Evolutionary conservation across 1,140 invertebrate species (phyloP).

Genomic region (Sitophilus oryzae): DNA sequence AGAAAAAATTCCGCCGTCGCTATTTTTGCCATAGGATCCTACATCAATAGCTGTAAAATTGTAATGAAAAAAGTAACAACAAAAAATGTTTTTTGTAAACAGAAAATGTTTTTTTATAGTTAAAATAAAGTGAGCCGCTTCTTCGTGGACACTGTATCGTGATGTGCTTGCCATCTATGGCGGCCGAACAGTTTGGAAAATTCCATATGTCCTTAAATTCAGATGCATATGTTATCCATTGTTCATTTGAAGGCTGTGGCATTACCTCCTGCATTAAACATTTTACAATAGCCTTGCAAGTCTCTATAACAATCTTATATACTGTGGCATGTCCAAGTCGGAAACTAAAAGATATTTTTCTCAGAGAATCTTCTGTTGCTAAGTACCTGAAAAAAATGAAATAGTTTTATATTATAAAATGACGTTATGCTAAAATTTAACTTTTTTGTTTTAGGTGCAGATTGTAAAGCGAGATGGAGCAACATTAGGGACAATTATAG

Average conservation of each 20-base stretch:
- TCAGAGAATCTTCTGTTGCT: constrained; percentile 27
- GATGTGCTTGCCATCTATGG: constrained; percentile 11
- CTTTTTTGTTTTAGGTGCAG: no score
- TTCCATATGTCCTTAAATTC: constrained; percentile 33
- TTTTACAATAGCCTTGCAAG: constrained; percentile 27
- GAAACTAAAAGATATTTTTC: constrained; percentile 32
- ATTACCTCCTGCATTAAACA: constrained; percentile 27
- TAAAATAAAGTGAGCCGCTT: constrained; percentile 23
- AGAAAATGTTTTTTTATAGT: constrained; percentile 37
- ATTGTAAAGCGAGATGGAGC: no score
- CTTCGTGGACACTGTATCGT: not conserved
- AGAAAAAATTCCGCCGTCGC: constrained; percentile 42
- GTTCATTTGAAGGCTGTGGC: constrained; percentile 27
- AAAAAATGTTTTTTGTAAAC: constrained; percentile 46
- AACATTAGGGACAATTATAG: no score
- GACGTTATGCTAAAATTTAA: no score
- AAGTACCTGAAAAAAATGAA: constrained; percentile 29
- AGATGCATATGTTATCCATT: constrained; percentile 30
- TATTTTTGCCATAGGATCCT: constrained; percentile 43
- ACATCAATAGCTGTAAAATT: constrained; percentile 42
- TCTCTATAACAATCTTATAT: constrained; percentile 28
- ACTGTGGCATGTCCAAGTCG: constrained; percentile 35
- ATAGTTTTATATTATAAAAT: no score
- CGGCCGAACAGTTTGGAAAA: constrained; percentile 9
- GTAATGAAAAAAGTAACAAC: constrained; percentile 40